Evolutionary conservation across 2,888 invertebrate genomes (phyloP).

Genomic region (Noctua pronuba): DNA sequence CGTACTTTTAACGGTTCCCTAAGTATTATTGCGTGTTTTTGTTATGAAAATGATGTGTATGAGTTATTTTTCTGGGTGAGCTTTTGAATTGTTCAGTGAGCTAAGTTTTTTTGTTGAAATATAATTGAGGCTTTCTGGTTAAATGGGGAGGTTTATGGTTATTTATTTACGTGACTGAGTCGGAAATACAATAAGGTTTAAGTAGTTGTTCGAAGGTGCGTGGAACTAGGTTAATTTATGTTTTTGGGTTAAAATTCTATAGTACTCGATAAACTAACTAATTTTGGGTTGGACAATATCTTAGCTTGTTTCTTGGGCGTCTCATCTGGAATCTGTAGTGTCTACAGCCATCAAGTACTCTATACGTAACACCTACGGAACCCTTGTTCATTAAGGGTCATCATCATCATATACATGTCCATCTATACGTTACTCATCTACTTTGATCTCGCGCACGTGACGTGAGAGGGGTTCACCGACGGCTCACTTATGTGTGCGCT

Average conservation of each 20-base stretch:
- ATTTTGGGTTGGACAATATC: neutral
- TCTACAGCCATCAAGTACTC: slow-evolving; percentile 7
- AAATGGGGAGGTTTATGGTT: slow-evolving; percentile 28
- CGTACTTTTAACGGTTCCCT: slow-evolving; percentile 81
- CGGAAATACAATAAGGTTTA: slow-evolving; percentile 4
- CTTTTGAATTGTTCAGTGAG: slow-evolving; percentile 42
- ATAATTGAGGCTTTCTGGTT: slow-evolving; percentile 43
- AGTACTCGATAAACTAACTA: neutral
- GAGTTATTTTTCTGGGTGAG: slow-evolving; percentile 64
- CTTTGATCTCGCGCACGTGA: slow-evolving; percentile 57
- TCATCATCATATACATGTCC: slow-evolving; percentile 27
- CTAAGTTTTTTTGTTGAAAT: slow-evolving; percentile 41
- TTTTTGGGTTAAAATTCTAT: neutral
- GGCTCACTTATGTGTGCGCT: slow-evolving; percentile 45
- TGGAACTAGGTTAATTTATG: slow-evolving; percentile 11
- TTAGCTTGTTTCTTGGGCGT: neutral
- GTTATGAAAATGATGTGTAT: slow-evolving; percentile 76
- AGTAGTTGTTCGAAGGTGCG: neutral
- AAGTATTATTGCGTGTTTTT: slow-evolving; percentile 77
- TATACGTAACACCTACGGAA: slow-evolving; percentile 5
- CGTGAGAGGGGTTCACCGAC: slow-evolving; percentile 48
- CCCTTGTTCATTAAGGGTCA: slow-evolving; percentile 25
- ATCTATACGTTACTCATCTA: slow-evolving; percentile 27
- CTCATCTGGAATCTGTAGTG: neutral
- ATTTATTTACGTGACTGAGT: slow-evolving; percentile 26